Conservation (phyloP, 2,113 vertebrate genomes). For the Hyperoodon ampullatus region DNA sequence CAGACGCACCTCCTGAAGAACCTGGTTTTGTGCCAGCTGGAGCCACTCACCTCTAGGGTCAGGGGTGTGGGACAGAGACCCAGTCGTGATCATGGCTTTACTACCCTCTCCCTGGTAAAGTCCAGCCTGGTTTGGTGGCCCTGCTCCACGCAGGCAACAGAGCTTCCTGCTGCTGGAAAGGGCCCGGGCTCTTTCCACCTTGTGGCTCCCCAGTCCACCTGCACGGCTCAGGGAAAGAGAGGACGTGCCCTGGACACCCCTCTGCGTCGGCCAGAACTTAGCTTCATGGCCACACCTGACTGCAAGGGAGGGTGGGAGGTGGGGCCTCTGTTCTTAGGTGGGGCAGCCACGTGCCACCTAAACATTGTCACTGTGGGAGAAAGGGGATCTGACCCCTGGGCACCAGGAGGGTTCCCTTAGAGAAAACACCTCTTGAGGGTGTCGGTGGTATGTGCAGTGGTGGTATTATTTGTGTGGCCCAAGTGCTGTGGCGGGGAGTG, state of each 20-base stretch:
- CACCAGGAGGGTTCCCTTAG: accelerated
- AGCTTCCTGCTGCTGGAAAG: background rate
- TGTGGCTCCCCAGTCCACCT: accelerated
- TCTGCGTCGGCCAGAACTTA: background rate
- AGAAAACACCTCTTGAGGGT: no score
- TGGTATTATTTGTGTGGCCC: background rate
- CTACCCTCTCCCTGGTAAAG: background rate
- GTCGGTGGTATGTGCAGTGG: accelerated
- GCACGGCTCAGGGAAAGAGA: background rate
- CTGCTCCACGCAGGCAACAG: accelerated
- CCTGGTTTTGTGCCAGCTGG: background rate
- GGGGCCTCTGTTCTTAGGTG: background rate
- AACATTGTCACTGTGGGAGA: background rate
- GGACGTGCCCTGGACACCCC: background rate
- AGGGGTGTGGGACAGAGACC: background rate
- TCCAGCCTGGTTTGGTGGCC: background rate
- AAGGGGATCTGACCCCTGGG: background rate
- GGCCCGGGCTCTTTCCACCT: background rate
- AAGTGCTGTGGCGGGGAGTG: accelerated
- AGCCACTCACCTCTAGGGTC: background rate
- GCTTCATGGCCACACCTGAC: background rate
- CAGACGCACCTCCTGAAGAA: background rate
- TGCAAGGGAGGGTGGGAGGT: background rate
- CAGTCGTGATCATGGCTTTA: accelerated
- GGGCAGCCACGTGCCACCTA: accelerated